Conservation (phyloP, 2,113 vertebrate genomes). For the Alouatta palliata region DNA sequence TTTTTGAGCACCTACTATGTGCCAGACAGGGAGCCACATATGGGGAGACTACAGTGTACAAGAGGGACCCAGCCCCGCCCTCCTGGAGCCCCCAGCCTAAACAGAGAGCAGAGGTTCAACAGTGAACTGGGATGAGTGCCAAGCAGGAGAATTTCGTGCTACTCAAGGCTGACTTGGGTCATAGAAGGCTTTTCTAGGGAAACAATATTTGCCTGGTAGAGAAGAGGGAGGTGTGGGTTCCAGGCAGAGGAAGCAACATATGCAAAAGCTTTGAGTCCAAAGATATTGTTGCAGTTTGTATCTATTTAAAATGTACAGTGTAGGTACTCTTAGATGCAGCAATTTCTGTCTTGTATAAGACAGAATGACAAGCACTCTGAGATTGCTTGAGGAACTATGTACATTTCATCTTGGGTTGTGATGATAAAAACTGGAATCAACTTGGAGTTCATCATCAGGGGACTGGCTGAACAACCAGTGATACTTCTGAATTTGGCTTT, state of each 20-base stretch:
- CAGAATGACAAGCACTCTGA: background rate
- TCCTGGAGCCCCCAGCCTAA: background rate
- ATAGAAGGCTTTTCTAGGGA: background rate
- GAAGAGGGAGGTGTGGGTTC: background rate
- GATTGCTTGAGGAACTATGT: background rate
- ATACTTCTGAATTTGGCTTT: background rate
- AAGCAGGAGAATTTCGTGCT: background rate
- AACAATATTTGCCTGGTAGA: background rate
- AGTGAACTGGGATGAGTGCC: too few species aligned
- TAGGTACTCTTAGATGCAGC: background rate
- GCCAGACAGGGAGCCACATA: background rate
- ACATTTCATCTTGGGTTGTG: background rate
- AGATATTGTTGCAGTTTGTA: background rate
- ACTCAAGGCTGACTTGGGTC: background rate
- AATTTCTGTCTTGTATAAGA: background rate
- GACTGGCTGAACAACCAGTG: background rate
- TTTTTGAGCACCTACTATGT: background rate
- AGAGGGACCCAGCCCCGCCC: background rate
- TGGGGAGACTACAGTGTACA: background rate
- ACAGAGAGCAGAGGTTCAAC: background rate
- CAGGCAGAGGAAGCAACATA: background rate
- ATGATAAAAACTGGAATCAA: background rate
- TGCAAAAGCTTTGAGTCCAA: background rate
- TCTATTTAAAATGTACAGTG: background rate
- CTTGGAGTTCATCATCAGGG: background rate